Base-by-base conservation (phyloP, 53 echinoderm and acorn worm genomes). In the Arbacia lixula region DNA sequence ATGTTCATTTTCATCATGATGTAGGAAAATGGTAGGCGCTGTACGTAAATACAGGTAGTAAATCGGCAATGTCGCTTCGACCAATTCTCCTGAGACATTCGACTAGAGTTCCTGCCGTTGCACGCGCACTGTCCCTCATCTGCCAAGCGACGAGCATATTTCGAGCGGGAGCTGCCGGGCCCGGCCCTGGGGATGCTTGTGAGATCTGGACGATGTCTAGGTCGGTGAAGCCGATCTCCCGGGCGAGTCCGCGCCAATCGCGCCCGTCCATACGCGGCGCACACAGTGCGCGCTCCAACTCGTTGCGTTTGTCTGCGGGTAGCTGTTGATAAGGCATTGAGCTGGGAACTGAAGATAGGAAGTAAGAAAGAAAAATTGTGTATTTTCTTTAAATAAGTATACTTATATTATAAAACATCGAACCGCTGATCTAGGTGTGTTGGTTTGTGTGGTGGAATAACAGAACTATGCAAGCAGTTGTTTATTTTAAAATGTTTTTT, bases 181-280 rank as follows among this genome's bases (percentile, higher is more conserved):
- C 58, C n/a, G 49, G 25, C 19, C 4, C 31, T 19, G 63, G 38
- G 37, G 28, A 57, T 6, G 58, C 52, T 32, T 61, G 64, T 19
- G 64, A 62, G 50, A 81, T 63, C 49, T 81, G 85, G 1, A 58
- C 71, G 20, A 91, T 85, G 37, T 91, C 93, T 3, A 73, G 41
- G 56, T 96, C 93, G 0, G 91, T 85, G 83, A 96, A 96, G 40
- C 93, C 87, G 25, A 96, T 83, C 66, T 96, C 85, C 20, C 80
- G 72, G 6, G 91, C 91, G 3, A 91, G 78, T 4, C 91, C 96
- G 16, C 91, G 78, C 96, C 96, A 96, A 41, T 96, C 96, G 12
- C 88, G 89, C 2, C 91, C 68, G 62, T 93, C 91, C 30, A 88
- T 86, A 38, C 96, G 60, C 2, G 89, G 72, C n/a, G 74, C 76